Evolutionary conservation across 2,113 vertebrate species (phyloP).

Genomic region (Pitta sordida): DNA sequence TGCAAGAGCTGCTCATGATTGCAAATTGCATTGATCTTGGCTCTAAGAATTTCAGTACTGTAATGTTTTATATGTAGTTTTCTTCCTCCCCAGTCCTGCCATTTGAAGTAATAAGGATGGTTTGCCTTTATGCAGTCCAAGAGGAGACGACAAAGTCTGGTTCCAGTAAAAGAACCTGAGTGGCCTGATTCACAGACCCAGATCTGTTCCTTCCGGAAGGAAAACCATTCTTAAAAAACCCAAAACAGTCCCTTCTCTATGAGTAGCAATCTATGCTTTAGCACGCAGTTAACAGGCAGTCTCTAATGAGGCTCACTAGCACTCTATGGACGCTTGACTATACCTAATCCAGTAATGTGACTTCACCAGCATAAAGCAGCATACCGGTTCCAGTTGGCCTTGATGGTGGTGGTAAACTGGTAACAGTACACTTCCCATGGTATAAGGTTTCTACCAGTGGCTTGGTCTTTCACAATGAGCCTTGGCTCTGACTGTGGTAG

Average conservation of each 20-base stretch:
- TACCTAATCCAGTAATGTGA: neutral
- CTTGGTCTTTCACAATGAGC: neutral
- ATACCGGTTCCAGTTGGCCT: neutral
- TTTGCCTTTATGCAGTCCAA: neutral
- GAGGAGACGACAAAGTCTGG: neutral
- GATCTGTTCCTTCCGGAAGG: neutral
- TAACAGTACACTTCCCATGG: neutral
- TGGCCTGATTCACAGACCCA: neutral
- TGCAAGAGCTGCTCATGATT: conserved; percentile 3
- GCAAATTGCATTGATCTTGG: conserved; percentile 28
- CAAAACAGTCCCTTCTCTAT: neutral
- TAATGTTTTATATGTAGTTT: neutral
- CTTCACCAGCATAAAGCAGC: neutral
- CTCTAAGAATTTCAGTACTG: neutral
- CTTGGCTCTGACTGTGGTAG: neutral
- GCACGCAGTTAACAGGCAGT: neutral
- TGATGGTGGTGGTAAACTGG: neutral
- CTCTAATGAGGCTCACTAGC: neutral
- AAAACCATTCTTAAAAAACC: neutral
- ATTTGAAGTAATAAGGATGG: neutral
- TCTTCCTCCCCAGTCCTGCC: neutral
- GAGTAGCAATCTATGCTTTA: neutral
- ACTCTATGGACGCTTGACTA: neutral
- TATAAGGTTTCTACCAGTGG: neutral
- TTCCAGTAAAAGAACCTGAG: neutral